Base-by-base conservation (phyloP, 1,140 invertebrate genomes). In the Hermetia illucens region DNA sequence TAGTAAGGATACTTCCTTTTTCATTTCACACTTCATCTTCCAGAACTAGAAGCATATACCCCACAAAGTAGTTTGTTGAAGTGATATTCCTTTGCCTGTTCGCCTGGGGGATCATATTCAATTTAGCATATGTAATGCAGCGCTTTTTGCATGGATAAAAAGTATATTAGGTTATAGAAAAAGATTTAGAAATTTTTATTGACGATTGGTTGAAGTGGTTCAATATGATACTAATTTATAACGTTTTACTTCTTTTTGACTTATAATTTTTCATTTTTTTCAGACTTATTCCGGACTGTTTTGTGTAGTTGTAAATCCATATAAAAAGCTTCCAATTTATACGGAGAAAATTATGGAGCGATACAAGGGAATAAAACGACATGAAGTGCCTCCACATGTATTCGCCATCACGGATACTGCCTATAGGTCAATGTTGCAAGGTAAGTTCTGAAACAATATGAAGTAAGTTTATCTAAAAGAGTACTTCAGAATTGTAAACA, bases 261-360 rank as follows among this genome's bases (percentile, higher is more conserved):
- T 38, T 41, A 37, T 9, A 35, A 41, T 37, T 50, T 50, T 22
- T 13, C 8, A 25, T 34, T 53, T 49, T 48, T 59, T 79, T 13
- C 75, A 98, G 93, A 98, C 94, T 42, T 98, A 98, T 65, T 98
- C 93, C 42, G 94, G 93, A 44, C 78, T 98, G 39, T 98, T 98
- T 74, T 98, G 94, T 67, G 95, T 98, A 49, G 94, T 98, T 43
- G 91, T 97, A 29, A 97, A 98, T 71, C 95, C 95, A 3, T 99
- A 98, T 76, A 96, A 97, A 69, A 84, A 84, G 62, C 74, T 98
- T 54, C 93, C 94, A 39, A 98, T 99, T 64, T 98, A 98, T 72
- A 95, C 92, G 53, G 92, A 96, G 65, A 93, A 93, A 66, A 89
- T 99, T 42, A 96, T 99, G 77, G 95, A 98, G 62, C 72, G 92